A percentile compares a stretch with the other conserved stretches of the same genome.
These are phyloP conservation scores for Lethenteron reissneri DNA, from an alignment of 2,113 vertebrate species.

Conservation along the genomic window DNA sequence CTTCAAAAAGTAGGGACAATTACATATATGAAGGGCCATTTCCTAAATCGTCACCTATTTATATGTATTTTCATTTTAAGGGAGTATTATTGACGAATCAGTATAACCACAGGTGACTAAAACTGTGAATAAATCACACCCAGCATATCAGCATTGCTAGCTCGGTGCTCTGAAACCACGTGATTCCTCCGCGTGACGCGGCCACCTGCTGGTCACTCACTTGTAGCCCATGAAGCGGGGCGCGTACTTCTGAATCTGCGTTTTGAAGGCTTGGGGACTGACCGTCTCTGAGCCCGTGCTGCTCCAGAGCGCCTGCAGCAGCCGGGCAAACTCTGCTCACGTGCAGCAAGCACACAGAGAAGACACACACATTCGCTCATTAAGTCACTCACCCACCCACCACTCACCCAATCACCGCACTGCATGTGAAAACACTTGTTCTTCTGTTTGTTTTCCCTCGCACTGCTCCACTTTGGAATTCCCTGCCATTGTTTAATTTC, in stretches of 20 bases:
- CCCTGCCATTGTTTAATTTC: not conserved
- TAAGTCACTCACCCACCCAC: not conserved
- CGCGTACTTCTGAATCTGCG: slow-evolving; percentile 67
- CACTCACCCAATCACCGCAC: not conserved
- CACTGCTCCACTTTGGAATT: not conserved
- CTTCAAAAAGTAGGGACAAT: too few relatives aligned
- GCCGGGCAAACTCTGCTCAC: slow-evolving; percentile 54
- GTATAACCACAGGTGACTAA: too few relatives aligned
- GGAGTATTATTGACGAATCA: too few relatives aligned
- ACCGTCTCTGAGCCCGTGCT: slow-evolving; percentile 47
- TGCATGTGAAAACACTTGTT: not conserved
- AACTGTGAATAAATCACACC: too few relatives aligned
- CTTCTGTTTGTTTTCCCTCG: not conserved
- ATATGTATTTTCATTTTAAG: too few relatives aligned
- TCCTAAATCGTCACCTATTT: too few relatives aligned
- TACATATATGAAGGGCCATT: too few relatives aligned
- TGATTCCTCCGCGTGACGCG: fast-evolving
- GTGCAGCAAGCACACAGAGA: not conserved
- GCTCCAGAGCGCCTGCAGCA: slow-evolving; percentile 69
- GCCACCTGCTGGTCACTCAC: slow-evolving; percentile 23
- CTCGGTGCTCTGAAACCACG: too few relatives aligned
- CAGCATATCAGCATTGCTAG: too few relatives aligned
- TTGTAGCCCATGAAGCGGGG: slow-evolving; percentile 78
- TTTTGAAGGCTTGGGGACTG: slow-evolving; percentile 74
- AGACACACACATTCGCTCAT: not conserved